Percentiles rank a stretch among this genome's conserved stretches.
These are phyloP conservation scores for Nibea coibor DNA, from an alignment of 2,113 vertebrate genomes.

Conservation along the genomic window DNA sequence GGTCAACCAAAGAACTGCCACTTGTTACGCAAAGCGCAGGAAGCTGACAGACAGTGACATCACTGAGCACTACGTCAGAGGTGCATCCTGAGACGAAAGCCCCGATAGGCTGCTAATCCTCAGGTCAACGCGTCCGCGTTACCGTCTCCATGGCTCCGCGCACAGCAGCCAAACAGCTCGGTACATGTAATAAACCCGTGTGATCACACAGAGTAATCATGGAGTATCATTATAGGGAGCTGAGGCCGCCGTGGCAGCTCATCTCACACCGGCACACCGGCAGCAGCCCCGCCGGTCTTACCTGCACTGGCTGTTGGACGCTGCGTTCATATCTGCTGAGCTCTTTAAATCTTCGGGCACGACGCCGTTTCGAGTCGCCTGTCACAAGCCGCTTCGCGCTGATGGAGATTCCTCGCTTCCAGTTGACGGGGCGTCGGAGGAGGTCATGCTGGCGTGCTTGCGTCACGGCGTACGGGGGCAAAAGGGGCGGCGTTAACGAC, in stretches of 20 bases:
- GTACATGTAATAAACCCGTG: neutral
- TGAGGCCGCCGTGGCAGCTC: constrained; percentile 7
- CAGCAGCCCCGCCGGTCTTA: constrained; percentile 49
- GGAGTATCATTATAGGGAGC: no score
- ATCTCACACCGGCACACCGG: neutral
- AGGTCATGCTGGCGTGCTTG: constrained; percentile 36
- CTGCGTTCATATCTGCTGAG: constrained; percentile 52
- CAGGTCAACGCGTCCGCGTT: constrained; percentile 5
- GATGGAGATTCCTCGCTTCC: constrained; percentile 12
- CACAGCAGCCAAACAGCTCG: neutral
- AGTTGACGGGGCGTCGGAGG: neutral
- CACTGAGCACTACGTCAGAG: constrained; percentile 23
- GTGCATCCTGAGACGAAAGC: neutral
- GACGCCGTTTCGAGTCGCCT: neutral
- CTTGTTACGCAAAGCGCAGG: no score
- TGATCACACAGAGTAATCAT: neutral
- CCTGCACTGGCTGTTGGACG: constrained; percentile 58
- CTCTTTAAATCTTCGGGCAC: neutral
- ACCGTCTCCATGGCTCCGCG: neutral
- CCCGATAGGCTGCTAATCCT: constrained; percentile 28
- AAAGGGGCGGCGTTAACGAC: constrained; percentile 32
- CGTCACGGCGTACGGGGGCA: constrained; percentile 18
- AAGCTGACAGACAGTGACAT: no score
- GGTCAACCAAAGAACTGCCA: fast-evolving
- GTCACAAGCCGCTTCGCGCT: neutral